A percentile compares a stretch with the other conserved stretches of the same genome.
phyloP scores from a whole-genome alignment of 2,888 invertebrate genomes.

The Spodoptera littoralis region DNA sequence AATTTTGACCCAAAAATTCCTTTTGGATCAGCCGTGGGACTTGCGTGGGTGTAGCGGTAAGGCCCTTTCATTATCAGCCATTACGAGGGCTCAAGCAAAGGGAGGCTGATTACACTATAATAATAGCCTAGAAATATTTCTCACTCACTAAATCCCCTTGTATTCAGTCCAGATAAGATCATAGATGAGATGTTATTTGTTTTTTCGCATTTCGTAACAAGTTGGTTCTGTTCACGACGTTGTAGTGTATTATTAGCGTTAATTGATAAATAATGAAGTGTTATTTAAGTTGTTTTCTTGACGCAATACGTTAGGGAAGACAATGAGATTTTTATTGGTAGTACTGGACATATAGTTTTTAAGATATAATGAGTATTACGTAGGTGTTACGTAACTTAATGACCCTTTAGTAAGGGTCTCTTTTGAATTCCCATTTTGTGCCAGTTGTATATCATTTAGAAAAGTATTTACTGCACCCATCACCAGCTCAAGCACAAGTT shows the following conservation, averaged over 20 bases:
- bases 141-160: constrained; percentile 71
- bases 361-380: too few species aligned
- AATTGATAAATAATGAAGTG: constrained; percentile 37
- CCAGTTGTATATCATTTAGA: too few species aligned
- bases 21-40: constrained; percentile 63
- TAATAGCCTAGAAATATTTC: constrained; percentile 67
- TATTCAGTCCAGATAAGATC: constrained; percentile 44
- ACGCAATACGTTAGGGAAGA: too few species aligned
- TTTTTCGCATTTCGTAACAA: constrained; percentile 27
- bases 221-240: constrained; percentile 17
- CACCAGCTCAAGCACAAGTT: too few species aligned
- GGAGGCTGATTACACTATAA: constrained; percentile 73
- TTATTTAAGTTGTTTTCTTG: constrained; percentile 20
- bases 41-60: constrained; percentile 67
- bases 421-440: too few species aligned
- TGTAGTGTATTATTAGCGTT: constrained; percentile 27
- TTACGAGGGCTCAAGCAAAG: constrained; percentile 54
- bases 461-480: too few species aligned
- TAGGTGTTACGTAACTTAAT: too few species aligned
- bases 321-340: too few species aligned
- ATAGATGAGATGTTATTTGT: constrained; percentile 43
- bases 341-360: too few species aligned
- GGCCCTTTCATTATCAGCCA: constrained; percentile 68
- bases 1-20: constrained; percentile 41
- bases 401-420: too few species aligned